Percentiles rank a stretch among this genome's conserved stretches.
Conservation (phyloP, 2,113 vertebrate genomes). For the Motacilla tschutschensis region DNA sequence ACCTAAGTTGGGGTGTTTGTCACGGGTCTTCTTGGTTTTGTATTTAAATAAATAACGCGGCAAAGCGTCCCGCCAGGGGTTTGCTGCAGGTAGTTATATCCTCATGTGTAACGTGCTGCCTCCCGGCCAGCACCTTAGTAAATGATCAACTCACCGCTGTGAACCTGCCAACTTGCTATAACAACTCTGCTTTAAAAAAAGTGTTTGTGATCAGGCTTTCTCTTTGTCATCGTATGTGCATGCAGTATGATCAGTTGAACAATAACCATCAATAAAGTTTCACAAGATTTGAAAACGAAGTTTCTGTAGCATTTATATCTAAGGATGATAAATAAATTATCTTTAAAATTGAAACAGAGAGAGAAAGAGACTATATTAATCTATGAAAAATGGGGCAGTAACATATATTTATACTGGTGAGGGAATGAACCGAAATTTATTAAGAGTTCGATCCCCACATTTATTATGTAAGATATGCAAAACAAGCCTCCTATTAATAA, state of each 20-base stretch:
- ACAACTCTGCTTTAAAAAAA: constrained; percentile 91
- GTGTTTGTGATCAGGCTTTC: constrained; percentile 94
- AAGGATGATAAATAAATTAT: constrained; percentile 58
- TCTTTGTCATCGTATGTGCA: constrained; percentile 95
- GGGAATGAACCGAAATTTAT: constrained; percentile 41
- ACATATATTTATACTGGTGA: constrained; percentile 12
- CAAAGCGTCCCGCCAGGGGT: constrained; percentile 62
- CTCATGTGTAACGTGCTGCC: constrained; percentile 78
- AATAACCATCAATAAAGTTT: constrained; percentile 98
- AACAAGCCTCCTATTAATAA: constrained; percentile 13
- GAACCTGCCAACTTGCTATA: constrained; percentile 89
- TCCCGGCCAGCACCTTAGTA: constrained; percentile 75
- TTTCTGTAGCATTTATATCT: constrained; percentile 77
- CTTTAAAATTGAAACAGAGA: constrained; percentile 52
- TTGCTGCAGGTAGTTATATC: constrained; percentile 76
- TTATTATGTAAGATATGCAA: constrained; percentile 16
- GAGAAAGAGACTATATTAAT: constrained; percentile 31
- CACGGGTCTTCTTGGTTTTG: constrained; percentile 88
- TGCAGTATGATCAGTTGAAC: constrained; percentile 94
- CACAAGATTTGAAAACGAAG: constrained; percentile 84
- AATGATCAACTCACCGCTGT: constrained; percentile 84
- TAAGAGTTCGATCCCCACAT: constrained; percentile 25
- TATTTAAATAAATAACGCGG: constrained; percentile 85
- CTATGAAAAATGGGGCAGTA: constrained; percentile 9
- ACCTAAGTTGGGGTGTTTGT: constrained; percentile 89